A percentile compares a stretch with the other conserved stretches of the same genome.
Evolutionary conservation across 2,113 vertebrate genomes (phyloP).

Genomic region (Vicugna pacos): DNA sequence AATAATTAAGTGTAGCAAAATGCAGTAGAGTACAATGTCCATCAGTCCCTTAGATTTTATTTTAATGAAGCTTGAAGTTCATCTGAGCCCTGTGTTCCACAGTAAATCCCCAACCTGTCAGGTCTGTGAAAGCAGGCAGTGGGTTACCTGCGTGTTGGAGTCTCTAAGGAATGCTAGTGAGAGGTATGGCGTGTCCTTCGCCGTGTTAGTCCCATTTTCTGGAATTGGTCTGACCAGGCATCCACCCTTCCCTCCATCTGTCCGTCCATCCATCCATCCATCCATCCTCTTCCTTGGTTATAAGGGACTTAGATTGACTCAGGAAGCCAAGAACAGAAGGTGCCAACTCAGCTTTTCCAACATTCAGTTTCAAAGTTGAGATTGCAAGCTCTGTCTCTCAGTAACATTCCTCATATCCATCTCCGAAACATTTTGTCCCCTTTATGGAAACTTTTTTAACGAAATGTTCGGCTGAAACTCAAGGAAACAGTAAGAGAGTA

Average conservation of each 20-base stretch:
- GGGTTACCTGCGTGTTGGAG: neutral
- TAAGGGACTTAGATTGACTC: neutral
- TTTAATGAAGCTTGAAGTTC: neutral
- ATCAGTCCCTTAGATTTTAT: neutral
- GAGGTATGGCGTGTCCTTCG: neutral
- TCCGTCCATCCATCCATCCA: no score
- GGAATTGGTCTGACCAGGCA: neutral
- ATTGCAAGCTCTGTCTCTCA: neutral
- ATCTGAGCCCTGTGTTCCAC: neutral
- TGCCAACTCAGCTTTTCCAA: neutral
- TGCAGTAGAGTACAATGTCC: neutral
- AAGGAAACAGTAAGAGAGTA: neutral
- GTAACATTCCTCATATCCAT: neutral
- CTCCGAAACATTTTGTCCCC: neutral
- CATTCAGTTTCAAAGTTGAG: neutral
- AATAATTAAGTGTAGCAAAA: conserved; percentile 12
- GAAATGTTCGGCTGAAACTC: neutral
- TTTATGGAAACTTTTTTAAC: neutral
- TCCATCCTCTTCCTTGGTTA: neutral
- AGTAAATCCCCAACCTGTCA: neutral
- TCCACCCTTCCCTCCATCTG: no score
- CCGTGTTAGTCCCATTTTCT: neutral
- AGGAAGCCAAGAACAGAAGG: neutral
- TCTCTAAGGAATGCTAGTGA: neutral
- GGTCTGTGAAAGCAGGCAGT: neutral